Base-by-base conservation (phyloP, 2,888 invertebrate species). In the Tribolium freemani region DNA sequence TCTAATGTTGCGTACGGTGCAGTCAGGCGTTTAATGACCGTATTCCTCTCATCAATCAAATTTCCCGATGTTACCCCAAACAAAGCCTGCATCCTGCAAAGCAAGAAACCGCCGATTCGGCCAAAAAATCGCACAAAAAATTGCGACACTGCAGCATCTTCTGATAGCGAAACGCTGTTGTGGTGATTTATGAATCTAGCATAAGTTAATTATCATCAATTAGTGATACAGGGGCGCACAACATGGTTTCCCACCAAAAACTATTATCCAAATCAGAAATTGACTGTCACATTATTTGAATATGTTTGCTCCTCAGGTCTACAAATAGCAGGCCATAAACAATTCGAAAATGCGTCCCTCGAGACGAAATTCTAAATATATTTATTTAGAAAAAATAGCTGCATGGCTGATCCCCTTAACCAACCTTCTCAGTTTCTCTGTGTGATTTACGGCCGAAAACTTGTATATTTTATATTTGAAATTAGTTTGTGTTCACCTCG, bases 41-140 rank as follows among this genome's bases (percentile, higher is more conserved):
- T 61, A 63, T 70, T 63, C 44, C 51, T 30, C 60, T 71, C 71
- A 71, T 71, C 71, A 71, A 71, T 71, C 71, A 71, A 71, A 51
- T 53, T 71, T 67, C 20, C 48, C 38, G 44, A 60, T 67, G 67
- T 60, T 67, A 67, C 9, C 46, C 71, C 71, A 71, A 66, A 71
- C 71, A 71, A 71, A 46, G 67, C 60, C 45, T 46, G 60, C 60
- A 48, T 46, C 54, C 60, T 31, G 26, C 46, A 54, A 54, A 66
- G 66, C 53, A 71, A 57, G 58, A 66, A 60, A 58, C 51, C 64
- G 54, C 9, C 54, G 54, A 56, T 16, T 44, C 51, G n/a, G 30
- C 11, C 11, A 69, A 60, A 69, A 69, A 69, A 60, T 4, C 26
- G 5, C n/a, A 50, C 60, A 69, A 69, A 69, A 69, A 69, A n/a